These are phyloP conservation scores for Diachasma alloeum DNA, from an alignment of 1,140 invertebrate genomes.

Conservation along the genomic window DNA sequence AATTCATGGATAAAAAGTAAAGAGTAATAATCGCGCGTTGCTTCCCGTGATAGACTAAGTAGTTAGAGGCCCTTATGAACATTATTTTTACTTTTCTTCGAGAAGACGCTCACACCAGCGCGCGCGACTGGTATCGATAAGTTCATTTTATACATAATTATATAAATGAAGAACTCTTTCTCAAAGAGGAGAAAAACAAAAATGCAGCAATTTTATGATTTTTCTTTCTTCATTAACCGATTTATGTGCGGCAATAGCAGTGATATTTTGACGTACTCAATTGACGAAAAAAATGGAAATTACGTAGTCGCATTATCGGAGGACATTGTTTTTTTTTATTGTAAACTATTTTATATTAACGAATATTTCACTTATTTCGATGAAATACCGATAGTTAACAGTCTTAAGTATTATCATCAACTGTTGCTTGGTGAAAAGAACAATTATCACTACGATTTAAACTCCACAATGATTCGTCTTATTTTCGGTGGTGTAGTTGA, in stretches of 20 bases:
- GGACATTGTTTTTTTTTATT: not conserved
- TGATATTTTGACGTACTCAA: conserved; percentile 1
- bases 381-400: not conserved
- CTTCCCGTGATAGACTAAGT: conserved; percentile 28
- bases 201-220: not conserved
- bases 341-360: not conserved
- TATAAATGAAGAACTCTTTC: conserved; percentile 25
- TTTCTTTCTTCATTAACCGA: not conserved
- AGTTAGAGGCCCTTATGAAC: conserved; percentile 21
- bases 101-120: conserved; percentile 5
- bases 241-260: not conserved
- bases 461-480: not conserved
- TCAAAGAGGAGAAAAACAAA: not conserved
- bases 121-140: not conserved
- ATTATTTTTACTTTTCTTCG: conserved; percentile 3
- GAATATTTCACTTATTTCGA: not conserved
- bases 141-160: conserved; percentile 32
- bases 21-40: conserved; percentile 15
- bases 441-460: not conserved
- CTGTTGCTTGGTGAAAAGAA: no score
- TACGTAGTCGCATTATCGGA: not conserved
- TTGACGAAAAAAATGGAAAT: not conserved
- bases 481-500: not conserved
- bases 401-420: not conserved
- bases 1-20: not conserved